Base-by-base conservation (phyloP, 2,888 invertebrate species). In the Alcis repandata region DNA sequence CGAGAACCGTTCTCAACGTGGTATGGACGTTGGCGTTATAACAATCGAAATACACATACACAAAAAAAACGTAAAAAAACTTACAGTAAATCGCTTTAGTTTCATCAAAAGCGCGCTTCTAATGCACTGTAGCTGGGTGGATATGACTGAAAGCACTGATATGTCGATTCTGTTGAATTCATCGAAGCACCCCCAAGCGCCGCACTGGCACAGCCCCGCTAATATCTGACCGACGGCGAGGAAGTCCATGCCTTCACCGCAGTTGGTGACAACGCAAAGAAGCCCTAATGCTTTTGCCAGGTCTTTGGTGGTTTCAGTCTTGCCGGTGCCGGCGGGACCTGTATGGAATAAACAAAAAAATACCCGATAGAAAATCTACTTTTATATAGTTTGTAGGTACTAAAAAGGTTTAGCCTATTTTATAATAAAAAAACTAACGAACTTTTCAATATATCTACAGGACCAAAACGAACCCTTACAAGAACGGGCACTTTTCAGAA, bases 111-210 rank as follows among this genome's bases (percentile, higher is more conserved):
- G 87, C 0, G 97, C 98, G 77, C 96, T 97, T 60, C 97, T 94
- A 67, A 98, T 98, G 13, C 97, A 97, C 86, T 98, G 98, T 71
- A 98, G 90, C 84, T 98, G 98, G 0, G 97, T 97, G 0, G 98
- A 98, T 79, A 99, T 98, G 1, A 98, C 98, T 15, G 98, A 98
- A 19, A 98, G 91, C 51, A 98, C 98, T 0, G 98, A 98, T 4
- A 98, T 96, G 71, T 98, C 98, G 72, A 99, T 98, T 38, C 98
- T 94, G 88, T 98, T 98, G 90, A 98, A 98, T 89, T 98, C 98
- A 76, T 98, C 98, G 82, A 98, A 98, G 85, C 98, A 98, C 1
- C 98, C 98, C 98, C 98, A 98, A 2, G 98, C 98, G 0, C 98
- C 98, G 83, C 97, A 97, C 83, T 97, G 97, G 59, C 96, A 96